Percentiles rank a stretch among this genome's conserved stretches.
Evolutionary conservation across 2,797 vertebrate genomes (phyloP).

Genomic region (Eospalax fontanierii): DNA sequence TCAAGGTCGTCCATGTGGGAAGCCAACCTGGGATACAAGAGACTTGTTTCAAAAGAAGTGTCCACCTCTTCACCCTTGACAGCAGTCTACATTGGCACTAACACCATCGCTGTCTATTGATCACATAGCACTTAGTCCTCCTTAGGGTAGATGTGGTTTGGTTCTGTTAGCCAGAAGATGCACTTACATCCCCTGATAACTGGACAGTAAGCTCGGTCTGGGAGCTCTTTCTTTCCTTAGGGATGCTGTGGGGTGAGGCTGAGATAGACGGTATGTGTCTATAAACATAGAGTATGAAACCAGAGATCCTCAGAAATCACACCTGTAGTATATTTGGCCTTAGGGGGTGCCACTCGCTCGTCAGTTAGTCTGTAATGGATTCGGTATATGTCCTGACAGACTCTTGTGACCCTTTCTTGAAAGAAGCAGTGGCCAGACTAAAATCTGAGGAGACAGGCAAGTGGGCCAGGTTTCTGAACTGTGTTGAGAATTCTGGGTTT

Average conservation of each 20-base stretch:
- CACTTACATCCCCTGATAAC: conserved; percentile 57
- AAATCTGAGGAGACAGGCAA: not conserved
- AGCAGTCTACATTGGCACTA: not conserved
- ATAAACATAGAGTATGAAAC: too few species aligned
- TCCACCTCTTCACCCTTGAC: not conserved
- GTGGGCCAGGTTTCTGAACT: not conserved
- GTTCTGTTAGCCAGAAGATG: conserved; percentile 4
- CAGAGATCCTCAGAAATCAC: conserved; percentile 29
- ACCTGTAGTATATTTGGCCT: not conserved
- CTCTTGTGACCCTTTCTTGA: not conserved
- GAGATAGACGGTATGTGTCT: not conserved
- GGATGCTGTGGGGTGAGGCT: not conserved
- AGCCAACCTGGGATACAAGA: not conserved
- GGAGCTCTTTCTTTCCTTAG: not conserved
- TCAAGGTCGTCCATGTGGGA: not conserved
- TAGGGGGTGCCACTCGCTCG: not conserved
- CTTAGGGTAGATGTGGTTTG: conserved; percentile 51
- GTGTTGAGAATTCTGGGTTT: not conserved
- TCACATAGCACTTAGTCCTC: not conserved
- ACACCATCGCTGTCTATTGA: not conserved
- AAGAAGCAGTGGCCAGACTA: not conserved
- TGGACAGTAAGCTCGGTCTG: not conserved
- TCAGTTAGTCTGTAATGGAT: not conserved
- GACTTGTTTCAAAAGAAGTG: not conserved
- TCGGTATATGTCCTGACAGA: not conserved